Base-by-base conservation (phyloP, 2,797 vertebrate species). In the Poeciliopsis presidionis region DNA sequence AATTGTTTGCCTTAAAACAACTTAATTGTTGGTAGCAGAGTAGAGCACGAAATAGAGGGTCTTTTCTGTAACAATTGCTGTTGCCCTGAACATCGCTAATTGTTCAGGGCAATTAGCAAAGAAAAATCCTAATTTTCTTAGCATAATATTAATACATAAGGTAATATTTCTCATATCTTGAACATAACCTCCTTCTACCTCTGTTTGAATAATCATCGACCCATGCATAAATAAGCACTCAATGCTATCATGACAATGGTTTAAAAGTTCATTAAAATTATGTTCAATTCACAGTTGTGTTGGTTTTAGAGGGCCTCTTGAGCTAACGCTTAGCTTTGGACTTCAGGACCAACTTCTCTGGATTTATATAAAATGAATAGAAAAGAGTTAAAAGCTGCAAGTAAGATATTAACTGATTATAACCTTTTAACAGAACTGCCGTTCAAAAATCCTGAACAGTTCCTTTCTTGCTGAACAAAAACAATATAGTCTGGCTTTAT, bases 401-500 rank as follows among this genome's bases (percentile, higher is more conserved):
- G 1, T 41, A 41, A 36, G 22, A 51, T 13, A 7, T 12, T 41
- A 41, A 22, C 61, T 65, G 61, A 18, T 65, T 20, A 4, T 20
- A 36, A 67, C 20, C 71, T 51, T 28, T 30, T 11, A 30, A 51
- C 70, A 49, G 63, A 41, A 67, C 63, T 30, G 28, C 70, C 1
- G 1, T 72, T 49, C 7, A 72, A 72, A 72, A 30, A 39, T 2
- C 33, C 30, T 36, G 14, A 74, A 43, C 36, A 36, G n/a, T 41
- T 16, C 11, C 39, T 59, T 0, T 4, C 18, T 9, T 43, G 9
- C 25, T 79, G 74, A 86, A 46, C 22, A 57, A 18, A 22, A 71
- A 75, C 7, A 67, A 43, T n/a, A 49, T 39, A 25, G n/a, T 71
- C 5, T 65, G 28, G 70, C 74, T 45, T 69, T 63, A 74, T 83